A percentile compares a stretch with the other conserved stretches of the same genome.
phyloP scores from a whole-genome alignment of 2,888 invertebrate species.

The Amphipyra berbera region DNA sequence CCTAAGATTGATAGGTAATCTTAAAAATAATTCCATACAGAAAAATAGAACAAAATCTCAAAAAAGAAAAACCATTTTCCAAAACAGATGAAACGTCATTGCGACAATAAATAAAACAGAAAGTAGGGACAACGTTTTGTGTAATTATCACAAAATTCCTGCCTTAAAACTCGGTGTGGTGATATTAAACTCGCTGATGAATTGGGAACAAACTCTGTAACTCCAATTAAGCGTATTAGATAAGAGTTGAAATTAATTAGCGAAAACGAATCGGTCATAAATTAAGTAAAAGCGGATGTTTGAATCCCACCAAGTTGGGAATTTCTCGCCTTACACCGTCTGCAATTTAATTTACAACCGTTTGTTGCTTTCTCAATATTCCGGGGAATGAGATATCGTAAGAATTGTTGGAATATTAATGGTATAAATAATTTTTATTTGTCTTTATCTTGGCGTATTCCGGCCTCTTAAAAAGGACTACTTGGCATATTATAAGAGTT shows the following conservation, averaged over 20 bases:
- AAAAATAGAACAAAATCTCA: no score
- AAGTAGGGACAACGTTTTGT: slow-evolving; percentile 28
- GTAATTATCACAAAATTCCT: slow-evolving; percentile 49
- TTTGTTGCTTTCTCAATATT: slow-evolving; percentile 55
- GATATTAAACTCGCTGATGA: slow-evolving; percentile 70
- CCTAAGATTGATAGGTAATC: no score
- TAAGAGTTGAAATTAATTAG: slow-evolving; percentile 83
- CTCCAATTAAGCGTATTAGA: slow-evolving; percentile 79
- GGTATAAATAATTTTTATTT: slow-evolving; percentile 4
- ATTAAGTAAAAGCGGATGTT: slow-evolving; percentile 72
- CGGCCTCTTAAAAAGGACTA: background rate
- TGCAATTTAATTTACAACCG: slow-evolving; percentile 64
- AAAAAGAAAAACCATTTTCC: background rate
- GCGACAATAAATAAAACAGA: slow-evolving; percentile 10
- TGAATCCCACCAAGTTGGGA: slow-evolving; percentile 61
- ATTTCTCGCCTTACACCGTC: slow-evolving; percentile 61
- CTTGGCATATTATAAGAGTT: background rate
- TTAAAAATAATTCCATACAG: no score
- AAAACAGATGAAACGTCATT: background rate
- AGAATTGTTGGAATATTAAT: slow-evolving; percentile 29
- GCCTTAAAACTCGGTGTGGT: slow-evolving; percentile 56
- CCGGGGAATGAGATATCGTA: slow-evolving; percentile 30
- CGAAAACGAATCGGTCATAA: slow-evolving; percentile 75
- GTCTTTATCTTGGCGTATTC: background rate
- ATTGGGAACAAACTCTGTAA: slow-evolving; percentile 72